Evolutionary conservation across 92 coral and sea anemone species (phyloP).

Genomic region (Palythoa grandiflora): DNA sequence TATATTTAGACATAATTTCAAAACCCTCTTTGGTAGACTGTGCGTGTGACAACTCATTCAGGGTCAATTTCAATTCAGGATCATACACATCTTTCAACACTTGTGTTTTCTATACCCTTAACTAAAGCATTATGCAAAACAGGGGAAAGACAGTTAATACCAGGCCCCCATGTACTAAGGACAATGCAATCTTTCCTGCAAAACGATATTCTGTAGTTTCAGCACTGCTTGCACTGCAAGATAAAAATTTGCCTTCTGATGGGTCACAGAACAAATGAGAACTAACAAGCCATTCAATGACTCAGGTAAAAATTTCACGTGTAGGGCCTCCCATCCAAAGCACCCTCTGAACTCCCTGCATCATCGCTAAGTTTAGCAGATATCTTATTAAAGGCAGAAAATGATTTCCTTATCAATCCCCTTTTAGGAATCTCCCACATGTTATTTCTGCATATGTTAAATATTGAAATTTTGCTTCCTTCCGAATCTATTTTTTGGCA

Average conservation of each 20-base stretch:
- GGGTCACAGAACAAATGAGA: not conserved
- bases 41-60: conserved; percentile 50
- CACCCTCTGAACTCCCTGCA: conserved; percentile 69
- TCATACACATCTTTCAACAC: conserved; percentile 73
- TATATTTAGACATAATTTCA: conserved; percentile 60
- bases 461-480: conserved; percentile 47
- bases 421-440: conserved; percentile 70
- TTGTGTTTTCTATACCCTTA: conserved; percentile 62
- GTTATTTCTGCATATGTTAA: conserved; percentile 59
- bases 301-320: conserved; percentile 65
- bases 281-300: not conserved
- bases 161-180: conserved; percentile 81
- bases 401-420: conserved; percentile 65
- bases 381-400: conserved; percentile 60
- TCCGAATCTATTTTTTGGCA: not conserved
- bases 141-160: conserved; percentile 63
- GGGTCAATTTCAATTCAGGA: conserved; percentile 64
- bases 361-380: conserved; percentile 69
- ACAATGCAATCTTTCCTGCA: conserved; percentile 80
- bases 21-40: conserved; percentile 60
- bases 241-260: not conserved
- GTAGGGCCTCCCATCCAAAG: conserved; percentile 76
- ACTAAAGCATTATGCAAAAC: conserved; percentile 68
- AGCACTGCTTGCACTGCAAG: conserved; percentile 54
- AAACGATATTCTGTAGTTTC: conserved; percentile 59